A percentile compares a stretch with the other conserved stretches of the same genome.
These are phyloP conservation scores for Malurus elegans DNA, from an alignment of 2,113 vertebrate genomes.

Conservation along the genomic window DNA sequence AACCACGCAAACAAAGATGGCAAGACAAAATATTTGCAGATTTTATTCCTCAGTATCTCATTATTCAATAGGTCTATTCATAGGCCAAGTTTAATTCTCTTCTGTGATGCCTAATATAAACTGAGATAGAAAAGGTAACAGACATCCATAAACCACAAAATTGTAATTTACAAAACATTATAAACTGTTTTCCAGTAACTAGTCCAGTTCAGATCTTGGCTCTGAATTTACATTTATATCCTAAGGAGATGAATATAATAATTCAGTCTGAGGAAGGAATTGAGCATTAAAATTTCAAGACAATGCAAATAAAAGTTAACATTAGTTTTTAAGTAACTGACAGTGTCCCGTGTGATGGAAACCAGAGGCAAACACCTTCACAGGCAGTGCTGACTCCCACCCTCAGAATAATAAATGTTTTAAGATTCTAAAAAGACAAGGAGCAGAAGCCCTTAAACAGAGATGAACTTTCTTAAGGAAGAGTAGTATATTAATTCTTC, in stretches of 20 bases:
- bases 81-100: not conserved
- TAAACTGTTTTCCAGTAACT: not conserved
- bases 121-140: not conserved
- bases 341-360: not conserved
- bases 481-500: not conserved
- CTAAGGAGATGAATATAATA: not conserved
- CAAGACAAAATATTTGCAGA: not conserved
- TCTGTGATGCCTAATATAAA: not conserved
- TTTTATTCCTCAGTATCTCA: not conserved
- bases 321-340: not conserved
- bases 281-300: not conserved
- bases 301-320: not conserved
- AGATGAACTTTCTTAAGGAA: not conserved
- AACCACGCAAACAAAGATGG: not conserved
- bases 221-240: not conserved
- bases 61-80: not conserved
- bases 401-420: not conserved
- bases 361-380: not conserved
- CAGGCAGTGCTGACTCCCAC: not conserved
- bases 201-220: not conserved
- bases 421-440: not conserved
- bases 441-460: not conserved
- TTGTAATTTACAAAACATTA: not conserved
- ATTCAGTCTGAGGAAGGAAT: not conserved
- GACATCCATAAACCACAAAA: not conserved